Evolutionary conservation across 2,113 vertebrate species (phyloP).

Genomic region (Lathamus discolor): DNA sequence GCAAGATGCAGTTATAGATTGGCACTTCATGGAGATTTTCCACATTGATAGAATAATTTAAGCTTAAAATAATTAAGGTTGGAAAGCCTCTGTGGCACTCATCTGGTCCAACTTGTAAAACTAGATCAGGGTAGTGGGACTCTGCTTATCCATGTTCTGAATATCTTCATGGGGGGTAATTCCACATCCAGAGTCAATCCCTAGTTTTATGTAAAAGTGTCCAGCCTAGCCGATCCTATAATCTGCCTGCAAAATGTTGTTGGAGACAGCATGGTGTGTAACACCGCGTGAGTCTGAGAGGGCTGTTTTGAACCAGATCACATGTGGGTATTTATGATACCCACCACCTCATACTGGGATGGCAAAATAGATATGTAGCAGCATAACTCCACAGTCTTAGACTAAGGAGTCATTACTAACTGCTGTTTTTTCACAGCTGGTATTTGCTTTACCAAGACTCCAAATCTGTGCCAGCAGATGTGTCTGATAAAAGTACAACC

Average conservation of each 20-base stretch:
- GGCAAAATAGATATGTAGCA: background rate
- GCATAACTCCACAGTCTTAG: background rate
- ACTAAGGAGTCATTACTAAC: background rate
- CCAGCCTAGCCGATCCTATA: background rate
- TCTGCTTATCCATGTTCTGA: background rate
- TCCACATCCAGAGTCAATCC: accelerated
- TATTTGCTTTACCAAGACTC: background rate
- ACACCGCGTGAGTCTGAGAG: background rate
- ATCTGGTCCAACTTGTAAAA: background rate
- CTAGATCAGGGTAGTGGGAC: background rate
- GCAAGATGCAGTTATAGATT: background rate
- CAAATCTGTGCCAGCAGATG: background rate
- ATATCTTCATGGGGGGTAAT: background rate
- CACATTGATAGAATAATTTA: background rate
- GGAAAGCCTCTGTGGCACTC: background rate
- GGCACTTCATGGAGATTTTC: background rate
- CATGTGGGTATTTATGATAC: background rate
- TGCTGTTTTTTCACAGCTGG: background rate
- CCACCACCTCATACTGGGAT: background rate
- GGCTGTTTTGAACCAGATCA: background rate
- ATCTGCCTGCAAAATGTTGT: background rate
- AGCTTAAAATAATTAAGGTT: background rate
- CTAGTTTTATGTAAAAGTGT: background rate
- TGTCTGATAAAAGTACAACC: background rate
- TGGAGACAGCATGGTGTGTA: background rate